Percentiles rank a stretch among this genome's conserved stretches.
Conservation (phyloP, 1,140 invertebrate species). For the Andricus grossulariae region DNA sequence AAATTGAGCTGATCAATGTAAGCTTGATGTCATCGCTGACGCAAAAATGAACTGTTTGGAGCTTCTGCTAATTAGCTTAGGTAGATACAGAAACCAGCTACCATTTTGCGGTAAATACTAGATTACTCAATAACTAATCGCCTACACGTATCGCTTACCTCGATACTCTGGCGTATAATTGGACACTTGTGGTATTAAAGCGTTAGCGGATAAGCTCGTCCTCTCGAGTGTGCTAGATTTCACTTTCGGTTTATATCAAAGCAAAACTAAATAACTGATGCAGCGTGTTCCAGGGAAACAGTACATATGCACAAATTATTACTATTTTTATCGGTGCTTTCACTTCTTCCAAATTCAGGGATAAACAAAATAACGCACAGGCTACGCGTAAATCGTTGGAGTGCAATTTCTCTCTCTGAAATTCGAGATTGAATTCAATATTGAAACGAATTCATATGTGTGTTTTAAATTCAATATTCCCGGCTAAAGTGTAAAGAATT, state of each 20-base stretch:
- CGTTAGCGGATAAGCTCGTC: conserved; percentile 26
- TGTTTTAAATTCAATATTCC: conserved; percentile 21
- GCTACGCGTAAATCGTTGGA: not conserved
- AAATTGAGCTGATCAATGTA: not conserved
- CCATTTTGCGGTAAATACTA: conserved; percentile 24
- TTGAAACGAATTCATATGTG: conserved; percentile 11
- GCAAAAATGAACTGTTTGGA: not conserved
- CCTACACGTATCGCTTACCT: conserved; percentile 19
- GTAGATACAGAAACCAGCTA: conserved; percentile 16
- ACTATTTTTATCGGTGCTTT: not conserved
- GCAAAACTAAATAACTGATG: not conserved
- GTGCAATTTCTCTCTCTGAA: conserved; percentile 12
- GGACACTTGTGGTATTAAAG: conserved; percentile 10
- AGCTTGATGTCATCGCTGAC: not conserved
- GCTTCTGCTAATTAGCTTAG: conserved; percentile 7
- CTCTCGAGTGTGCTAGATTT: conserved; percentile 13
- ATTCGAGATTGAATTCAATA: conserved; percentile 18
- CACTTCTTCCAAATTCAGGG: not conserved
- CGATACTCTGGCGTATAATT: conserved; percentile 2
- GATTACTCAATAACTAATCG: conserved; percentile 29
- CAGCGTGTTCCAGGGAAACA: not conserved
- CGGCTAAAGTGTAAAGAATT: not conserved
- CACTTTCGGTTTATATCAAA: conserved; percentile 20
- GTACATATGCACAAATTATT: not conserved
- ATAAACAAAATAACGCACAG: not conserved